These are phyloP conservation scores for Mastacembelus armatus DNA, from an alignment of 2,797 vertebrate species.

Conservation along the genomic window DNA sequence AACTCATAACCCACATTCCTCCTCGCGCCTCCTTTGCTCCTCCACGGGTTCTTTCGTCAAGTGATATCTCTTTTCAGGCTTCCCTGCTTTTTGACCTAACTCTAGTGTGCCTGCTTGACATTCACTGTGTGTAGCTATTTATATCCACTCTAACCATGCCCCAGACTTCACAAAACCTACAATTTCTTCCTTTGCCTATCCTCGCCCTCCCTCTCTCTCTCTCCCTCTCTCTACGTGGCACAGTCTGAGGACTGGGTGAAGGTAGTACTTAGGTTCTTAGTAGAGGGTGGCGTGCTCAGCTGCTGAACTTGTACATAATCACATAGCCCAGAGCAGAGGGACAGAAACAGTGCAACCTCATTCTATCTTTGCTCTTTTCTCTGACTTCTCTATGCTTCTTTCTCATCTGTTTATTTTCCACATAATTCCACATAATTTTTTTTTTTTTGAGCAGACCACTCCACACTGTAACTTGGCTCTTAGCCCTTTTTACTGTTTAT, in stretches of 20 bases:
- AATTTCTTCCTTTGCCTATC: constrained; percentile 50
- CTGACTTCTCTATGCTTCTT: constrained; percentile 35
- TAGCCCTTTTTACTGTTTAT: constrained; percentile 33
- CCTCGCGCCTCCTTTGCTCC: constrained; percentile 13
- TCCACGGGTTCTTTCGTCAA: not conserved
- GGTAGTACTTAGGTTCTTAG: constrained; percentile 72
- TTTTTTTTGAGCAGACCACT: constrained; percentile 30
- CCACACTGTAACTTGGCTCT: constrained; percentile 20
- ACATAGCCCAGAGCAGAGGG: constrained; percentile 42
- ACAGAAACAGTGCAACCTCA: constrained; percentile 28
- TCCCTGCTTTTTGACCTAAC: constrained; percentile 1
- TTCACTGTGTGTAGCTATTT: constrained; percentile 45
- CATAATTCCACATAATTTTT: constrained; percentile 33
- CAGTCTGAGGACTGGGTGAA: constrained; percentile 45
- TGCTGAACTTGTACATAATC: constrained; percentile 62
- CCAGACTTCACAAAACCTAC: constrained; percentile 45
- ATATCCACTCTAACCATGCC: constrained; percentile 31
- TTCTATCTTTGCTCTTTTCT: constrained; percentile 36
- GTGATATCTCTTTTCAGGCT: constrained; percentile 10
- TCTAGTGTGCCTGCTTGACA: constrained; percentile 34
- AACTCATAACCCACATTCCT: constrained; percentile 1
- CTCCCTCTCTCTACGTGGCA: constrained; percentile 56
- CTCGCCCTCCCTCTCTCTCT: constrained; percentile 25
- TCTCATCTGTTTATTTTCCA: constrained; percentile 38
- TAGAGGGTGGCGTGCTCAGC: constrained; percentile 52